Conservation (phyloP, 2,113 vertebrate species). For the Ammodytes marinus region DNA sequence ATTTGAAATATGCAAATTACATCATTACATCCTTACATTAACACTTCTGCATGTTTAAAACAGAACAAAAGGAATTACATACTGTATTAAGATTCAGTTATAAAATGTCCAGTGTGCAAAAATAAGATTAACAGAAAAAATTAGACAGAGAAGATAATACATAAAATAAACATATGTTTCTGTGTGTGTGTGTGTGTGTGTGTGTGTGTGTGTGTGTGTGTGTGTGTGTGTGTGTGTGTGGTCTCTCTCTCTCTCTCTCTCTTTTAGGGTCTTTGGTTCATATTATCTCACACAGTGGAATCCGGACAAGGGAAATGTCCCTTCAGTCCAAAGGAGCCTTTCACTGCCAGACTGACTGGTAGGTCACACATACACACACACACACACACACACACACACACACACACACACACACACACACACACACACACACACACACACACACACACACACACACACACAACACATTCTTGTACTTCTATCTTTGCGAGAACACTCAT, state of each 20-base stretch:
- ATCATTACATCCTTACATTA: no score
- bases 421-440: constrained; percentile 22
- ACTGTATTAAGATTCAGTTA: no score
- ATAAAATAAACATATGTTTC: no score
- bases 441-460: constrained; percentile 23
- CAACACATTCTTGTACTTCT: constrained; percentile 9
- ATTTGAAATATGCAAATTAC: no score
- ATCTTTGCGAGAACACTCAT: no score
- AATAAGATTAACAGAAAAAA: no score
- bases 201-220: constrained; percentile 30
- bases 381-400: neutral
- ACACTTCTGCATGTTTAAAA: no score
- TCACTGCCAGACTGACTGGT: constrained; percentile 86
- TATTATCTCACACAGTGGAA: constrained; percentile 80
- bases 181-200: no score
- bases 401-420: constrained; percentile 21
- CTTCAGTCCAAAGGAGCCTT: constrained; percentile 87
- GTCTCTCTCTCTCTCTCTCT: neutral
- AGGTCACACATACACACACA: constrained; percentile 19
- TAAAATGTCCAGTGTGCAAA: no score
- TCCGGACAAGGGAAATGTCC: constrained; percentile 90
- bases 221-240: no score
- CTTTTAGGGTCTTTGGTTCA: constrained; percentile 71
- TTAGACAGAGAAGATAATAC: no score
- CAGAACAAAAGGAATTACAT: no score